Evolutionary conservation across 2,888 invertebrate genomes (phyloP).

Genomic region (Allygus modestus): DNA sequence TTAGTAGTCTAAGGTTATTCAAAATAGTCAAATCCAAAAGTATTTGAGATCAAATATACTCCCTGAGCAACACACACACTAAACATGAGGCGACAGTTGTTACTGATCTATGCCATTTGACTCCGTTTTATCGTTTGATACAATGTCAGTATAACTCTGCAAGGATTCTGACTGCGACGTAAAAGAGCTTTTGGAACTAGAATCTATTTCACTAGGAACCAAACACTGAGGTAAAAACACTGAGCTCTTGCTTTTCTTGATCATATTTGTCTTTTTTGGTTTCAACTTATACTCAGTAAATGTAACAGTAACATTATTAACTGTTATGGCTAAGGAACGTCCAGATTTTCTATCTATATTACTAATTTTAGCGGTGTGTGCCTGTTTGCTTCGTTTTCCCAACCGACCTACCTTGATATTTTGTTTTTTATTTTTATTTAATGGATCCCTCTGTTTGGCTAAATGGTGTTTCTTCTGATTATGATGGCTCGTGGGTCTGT

Average conservation of each 20-base stretch:
- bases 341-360: conserved; percentile 48
- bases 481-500: conserved; percentile 34
- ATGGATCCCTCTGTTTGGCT: conserved; percentile 31
- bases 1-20: neutral
- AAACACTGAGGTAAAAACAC: conserved; percentile 47
- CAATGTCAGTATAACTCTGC: conserved; percentile 42
- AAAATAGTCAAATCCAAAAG: neutral
- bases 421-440: conserved; percentile 33
- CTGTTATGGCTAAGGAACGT: conserved; percentile 54
- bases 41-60: conserved; percentile 45
- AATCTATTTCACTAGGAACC: conserved; percentile 57
- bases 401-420: conserved; percentile 26
- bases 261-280: conserved; percentile 52
- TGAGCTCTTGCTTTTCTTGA: conserved; percentile 33
- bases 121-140: conserved; percentile 50
- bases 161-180: conserved; percentile 48
- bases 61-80: conserved; percentile 29
- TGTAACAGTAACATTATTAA: conserved; percentile 49
- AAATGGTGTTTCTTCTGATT: conserved; percentile 53
- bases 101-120: conserved; percentile 53
- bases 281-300: conserved; percentile 54
- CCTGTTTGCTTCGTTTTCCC: conserved; percentile 30
- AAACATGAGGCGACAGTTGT: neutral
- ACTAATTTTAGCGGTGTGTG: conserved; percentile 48
- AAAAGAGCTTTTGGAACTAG: conserved; percentile 53